Conservation (phyloP, 2,888 invertebrate species). For the Tetranychus truncatus region DNA sequence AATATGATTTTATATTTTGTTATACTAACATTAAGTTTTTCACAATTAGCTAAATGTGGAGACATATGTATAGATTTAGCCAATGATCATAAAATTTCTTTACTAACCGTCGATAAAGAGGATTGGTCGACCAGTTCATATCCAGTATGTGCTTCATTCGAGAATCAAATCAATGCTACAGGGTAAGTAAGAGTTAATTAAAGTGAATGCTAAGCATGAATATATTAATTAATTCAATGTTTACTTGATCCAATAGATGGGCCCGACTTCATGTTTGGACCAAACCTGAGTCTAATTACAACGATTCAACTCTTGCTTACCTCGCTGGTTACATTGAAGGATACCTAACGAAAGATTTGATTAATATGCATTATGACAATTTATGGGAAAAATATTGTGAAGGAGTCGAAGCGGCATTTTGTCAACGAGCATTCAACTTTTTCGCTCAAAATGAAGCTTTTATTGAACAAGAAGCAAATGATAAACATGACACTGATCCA, state of each 20-base stretch:
- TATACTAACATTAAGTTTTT: no score
- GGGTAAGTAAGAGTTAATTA: background rate
- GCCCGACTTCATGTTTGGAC: conserved; percentile 8
- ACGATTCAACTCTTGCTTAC: conserved; percentile 49
- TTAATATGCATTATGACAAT: conserved; percentile 59
- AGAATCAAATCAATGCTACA: background rate
- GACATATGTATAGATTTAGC: background rate
- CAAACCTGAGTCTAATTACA: background rate
- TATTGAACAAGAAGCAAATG: conserved; percentile 40
- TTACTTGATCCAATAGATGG: conserved; percentile 44
- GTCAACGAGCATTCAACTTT: conserved; percentile 45
- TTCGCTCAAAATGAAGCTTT: conserved; percentile 46
- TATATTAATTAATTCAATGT: conserved; percentile 22
- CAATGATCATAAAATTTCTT: background rate
- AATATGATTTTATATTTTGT: no score
- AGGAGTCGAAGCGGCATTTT: conserved; percentile 36
- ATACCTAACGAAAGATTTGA: conserved; percentile 56
- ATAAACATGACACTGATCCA: conserved; percentile 39
- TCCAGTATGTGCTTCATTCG: background rate
- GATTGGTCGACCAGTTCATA: background rate
- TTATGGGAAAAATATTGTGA: conserved; percentile 44
- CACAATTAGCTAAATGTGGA: background rate
- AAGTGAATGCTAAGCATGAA: conserved; percentile 16
- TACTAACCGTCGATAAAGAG: background rate
- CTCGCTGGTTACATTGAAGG: conserved; percentile 71